These are phyloP conservation scores for Bombus vancouverensis DNA, from an alignment of 1,140 invertebrate species.

Conservation along the genomic window DNA sequence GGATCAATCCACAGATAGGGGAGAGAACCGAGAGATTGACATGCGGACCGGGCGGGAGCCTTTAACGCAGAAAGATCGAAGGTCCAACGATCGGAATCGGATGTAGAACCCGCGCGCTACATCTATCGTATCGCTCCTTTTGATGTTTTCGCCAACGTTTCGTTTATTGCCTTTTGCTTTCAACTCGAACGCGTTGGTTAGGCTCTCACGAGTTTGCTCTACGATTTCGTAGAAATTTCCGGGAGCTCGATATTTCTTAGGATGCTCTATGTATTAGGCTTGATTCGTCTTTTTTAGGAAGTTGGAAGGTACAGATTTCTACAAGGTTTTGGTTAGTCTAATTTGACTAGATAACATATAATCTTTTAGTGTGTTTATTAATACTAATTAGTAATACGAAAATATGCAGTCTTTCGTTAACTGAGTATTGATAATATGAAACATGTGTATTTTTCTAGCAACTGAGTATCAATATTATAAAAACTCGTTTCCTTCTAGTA, in stretches of 20 bases:
- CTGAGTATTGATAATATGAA: too few species aligned
- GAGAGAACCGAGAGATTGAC: constrained; percentile 44
- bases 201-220: constrained; percentile 23
- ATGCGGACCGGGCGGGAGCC: constrained; percentile 5
- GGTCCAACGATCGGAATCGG: constrained; percentile 38
- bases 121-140: constrained; percentile 52
- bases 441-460: too few species aligned
- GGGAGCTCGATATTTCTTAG: constrained; percentile 33
- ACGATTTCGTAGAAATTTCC: constrained; percentile 30
- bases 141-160: constrained; percentile 23
- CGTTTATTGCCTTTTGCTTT: background rate
- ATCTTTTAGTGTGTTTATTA: too few species aligned
- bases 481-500: too few species aligned
- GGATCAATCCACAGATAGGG: background rate
- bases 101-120: constrained; percentile 44
- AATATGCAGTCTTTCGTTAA: too few species aligned
- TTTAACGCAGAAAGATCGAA: constrained; percentile 29
- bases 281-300: background rate
- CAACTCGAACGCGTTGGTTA: background rate
- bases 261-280: background rate
- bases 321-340: too few species aligned
- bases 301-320: too few species aligned
- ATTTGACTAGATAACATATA: too few species aligned
- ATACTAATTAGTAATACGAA: too few species aligned
- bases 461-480: too few species aligned